phyloP scores from a whole-genome alignment of 2,888 invertebrate genomes.

The Strigamia crassipes region DNA sequence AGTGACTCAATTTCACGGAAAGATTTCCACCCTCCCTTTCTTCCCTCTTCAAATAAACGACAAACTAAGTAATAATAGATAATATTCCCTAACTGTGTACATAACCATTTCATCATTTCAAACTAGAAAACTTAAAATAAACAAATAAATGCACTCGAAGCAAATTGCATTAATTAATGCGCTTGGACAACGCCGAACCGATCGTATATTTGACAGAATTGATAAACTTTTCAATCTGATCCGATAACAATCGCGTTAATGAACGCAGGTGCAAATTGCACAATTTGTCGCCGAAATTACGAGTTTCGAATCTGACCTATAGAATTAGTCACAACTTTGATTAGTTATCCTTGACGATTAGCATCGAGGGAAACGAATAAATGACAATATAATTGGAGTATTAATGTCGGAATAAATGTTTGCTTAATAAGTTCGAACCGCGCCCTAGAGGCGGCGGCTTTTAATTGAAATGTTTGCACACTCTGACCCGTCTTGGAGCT shows the following conservation, averaged over 20 bases:
- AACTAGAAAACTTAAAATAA: too few species aligned
- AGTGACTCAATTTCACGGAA: not conserved
- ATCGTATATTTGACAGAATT: not conserved
- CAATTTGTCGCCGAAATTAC: not conserved
- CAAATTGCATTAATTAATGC: not conserved
- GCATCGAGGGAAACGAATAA: conserved; percentile 4
- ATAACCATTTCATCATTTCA: too few species aligned
- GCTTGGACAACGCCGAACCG: not conserved
- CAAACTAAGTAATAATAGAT: too few species aligned
- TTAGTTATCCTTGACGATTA: conserved; percentile 3
- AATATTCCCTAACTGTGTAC: too few species aligned
- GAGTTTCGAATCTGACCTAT: not conserved
- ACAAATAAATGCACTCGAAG: too few species aligned
- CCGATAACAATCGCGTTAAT: conserved; percentile 20
- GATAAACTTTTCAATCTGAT: not conserved
- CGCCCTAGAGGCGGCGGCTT: not conserved
- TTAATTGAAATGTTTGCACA: conserved; percentile 29
- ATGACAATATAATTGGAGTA: conserved; percentile 27
- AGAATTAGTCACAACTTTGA: conserved; percentile 21
- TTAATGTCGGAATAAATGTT: conserved; percentile 16
- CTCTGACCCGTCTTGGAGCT: not conserved
- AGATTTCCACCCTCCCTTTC: not conserved
- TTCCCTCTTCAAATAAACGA: not conserved
- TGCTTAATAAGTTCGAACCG: conserved; percentile 33
- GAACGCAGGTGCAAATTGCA: not conserved